Base-by-base conservation (phyloP, 2,888 invertebrate species). In the Timema podura region DNA sequence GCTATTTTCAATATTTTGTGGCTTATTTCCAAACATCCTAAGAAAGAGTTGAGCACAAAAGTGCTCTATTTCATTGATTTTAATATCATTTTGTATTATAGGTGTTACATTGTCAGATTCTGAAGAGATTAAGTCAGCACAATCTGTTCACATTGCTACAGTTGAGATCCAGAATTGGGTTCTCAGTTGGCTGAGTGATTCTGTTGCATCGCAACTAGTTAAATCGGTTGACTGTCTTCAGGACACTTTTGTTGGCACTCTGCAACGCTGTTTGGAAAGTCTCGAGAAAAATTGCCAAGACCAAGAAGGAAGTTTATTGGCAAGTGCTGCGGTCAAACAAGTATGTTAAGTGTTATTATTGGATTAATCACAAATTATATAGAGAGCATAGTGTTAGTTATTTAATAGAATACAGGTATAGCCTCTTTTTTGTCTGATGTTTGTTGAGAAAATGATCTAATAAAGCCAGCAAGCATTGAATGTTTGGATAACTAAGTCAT, bases 241-340 rank as follows among this genome's bases (percentile, higher is more conserved):
- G 75, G 93, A 94, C 74, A 90, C 90, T 2, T 94, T 92, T 77
- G 88, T 93, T 51, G 94, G 94, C 3, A 94, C 93, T 0, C 80
- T 95, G 57, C 90, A 93, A 76, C 85, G 95, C 79, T 94, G 90
- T 78, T 79, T 91, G 67, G 83, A 86, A 74, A 89, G 87, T 76
- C 80, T 91, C 46, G 90, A 90, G 77, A 84, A 83, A 75, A 84
- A 82, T 73, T 86, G 83, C 73, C 74, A 74, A 16, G 86, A 86
- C 46, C 79, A 83, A 16, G 85, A 85, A 6, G 83, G 85, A 8
- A 84, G 84, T 76, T 77, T 84, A 48, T 82, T 85, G 71, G 89
- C 90, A 0, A 89, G 89, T 70, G 89, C 88, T 77, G 92, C 93
- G 0, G 85, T 93, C 75, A 88, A 90, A 77, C 89, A 91, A 83